Base-by-base conservation (phyloP, 2,888 invertebrate genomes). In the Idaea dimidiata region DNA sequence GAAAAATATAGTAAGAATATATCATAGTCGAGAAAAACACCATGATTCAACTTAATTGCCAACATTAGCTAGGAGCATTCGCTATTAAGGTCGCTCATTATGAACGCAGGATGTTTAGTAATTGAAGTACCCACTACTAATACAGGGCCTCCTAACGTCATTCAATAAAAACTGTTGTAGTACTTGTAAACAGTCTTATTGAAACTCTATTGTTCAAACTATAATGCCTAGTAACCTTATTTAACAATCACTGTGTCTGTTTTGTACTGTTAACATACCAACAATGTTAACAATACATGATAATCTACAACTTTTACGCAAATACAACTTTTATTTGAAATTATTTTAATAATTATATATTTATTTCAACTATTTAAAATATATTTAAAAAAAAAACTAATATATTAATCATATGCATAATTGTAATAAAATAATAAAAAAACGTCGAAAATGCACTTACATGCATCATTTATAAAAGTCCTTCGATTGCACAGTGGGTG, bases 391-490 rank as follows among this genome's bases (percentile, higher is more conserved):
- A 24, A 24, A 3, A 24, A 24, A 24, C 24, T 24, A n/a, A n/a
- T n/a, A n/a, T n/a, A n/a, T n/a, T n/a, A 24, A 24, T 24, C 24
- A 24, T 3, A 1, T 3, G 3, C 5, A 24, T 1, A 24, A 24
- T 24, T 24, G 3, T 24, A 24, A 24, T 43, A 17, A 59, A 54
- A 16, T 33, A 54, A 59, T 53, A 60, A 59, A 58, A 24, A 24
- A 5, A 24, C 5, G n/a, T n/a, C n/a, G 55, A 24, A 61, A 65
- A 18, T 60, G 66, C 77, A 90, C 91, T 91, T 75, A 91, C 91
- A 84, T 91, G 91, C 91, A 91, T 91, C 86, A 88, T 90, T 70
- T 17, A 18, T 65, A 68, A 57, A 81, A 80, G 82, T 83, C 78
- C 82, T 78, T 77, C 33, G 74, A 69, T 74, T 70, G 66, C 54